These are phyloP conservation scores for Ophioderma brevispina DNA, from an alignment of 35 echinoderm and acorn worm species.

Conservation along the genomic window DNA sequence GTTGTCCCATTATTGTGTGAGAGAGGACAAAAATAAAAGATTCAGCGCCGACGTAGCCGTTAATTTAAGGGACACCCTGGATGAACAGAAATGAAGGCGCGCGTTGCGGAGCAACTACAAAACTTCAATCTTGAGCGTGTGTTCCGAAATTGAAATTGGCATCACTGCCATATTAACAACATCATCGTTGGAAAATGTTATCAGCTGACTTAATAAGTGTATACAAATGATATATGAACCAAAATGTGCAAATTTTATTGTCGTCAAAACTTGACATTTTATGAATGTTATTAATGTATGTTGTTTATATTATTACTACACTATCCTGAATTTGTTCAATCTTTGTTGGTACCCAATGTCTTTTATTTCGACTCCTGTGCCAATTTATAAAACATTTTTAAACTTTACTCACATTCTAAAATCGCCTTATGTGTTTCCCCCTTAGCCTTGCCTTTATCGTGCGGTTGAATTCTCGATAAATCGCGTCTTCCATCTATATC, in stretches of 20 bases:
- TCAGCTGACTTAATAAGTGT: not conserved
- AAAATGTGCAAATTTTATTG: not conserved
- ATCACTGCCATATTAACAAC: not conserved
- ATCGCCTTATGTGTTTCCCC: not conserved
- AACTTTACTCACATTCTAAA: not conserved
- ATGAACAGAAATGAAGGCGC: no score
- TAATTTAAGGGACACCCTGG: no score
- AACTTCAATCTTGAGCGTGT: not conserved
- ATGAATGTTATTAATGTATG: not conserved
- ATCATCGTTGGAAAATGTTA: not conserved
- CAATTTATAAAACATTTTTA: not conserved
- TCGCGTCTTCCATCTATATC: no score
- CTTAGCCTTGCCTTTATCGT: not conserved
- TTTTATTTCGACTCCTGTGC: not conserved
- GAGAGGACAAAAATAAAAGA: not conserved
- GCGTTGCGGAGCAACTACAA: no score
- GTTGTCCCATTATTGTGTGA: not conserved
- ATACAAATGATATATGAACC: not conserved
- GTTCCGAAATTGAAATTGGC: not conserved
- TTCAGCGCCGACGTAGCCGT: no score
- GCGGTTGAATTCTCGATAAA: not conserved
- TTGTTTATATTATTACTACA: not conserved
- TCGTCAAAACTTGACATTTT: not conserved
- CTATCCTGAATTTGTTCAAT: not conserved
- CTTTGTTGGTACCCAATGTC: not conserved